Evolutionary conservation across 2,888 invertebrate species (phyloP), one percentile per base, ranked within the genome.

Genomic region (Sesamia inferens): DNA sequence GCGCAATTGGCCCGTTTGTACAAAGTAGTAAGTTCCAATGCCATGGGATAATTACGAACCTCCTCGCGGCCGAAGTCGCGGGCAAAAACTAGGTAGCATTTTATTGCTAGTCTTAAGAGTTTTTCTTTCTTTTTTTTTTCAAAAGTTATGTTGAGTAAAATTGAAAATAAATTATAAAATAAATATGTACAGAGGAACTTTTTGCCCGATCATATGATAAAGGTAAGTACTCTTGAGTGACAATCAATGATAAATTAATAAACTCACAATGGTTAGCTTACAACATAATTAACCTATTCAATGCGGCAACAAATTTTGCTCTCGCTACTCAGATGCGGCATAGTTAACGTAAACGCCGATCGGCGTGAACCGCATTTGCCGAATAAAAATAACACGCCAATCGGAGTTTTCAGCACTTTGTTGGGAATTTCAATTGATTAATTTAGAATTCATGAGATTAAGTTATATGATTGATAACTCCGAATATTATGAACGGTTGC

Each of bases 201-300:
- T 78, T 62, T 55, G 1, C 61, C 74, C 55, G 14, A 19, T 22
- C 55, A 47, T 48, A 44, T 47, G 39, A 22, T 62, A 71, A 19
- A 51, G 19, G 44, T 39, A 73, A 22, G 10, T 57, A 61, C 67
- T 31, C 31, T 76, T 62, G 67, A 66, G 58, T 62, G 66, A 75
- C 71, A 84, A 71, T 71, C 68, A 84, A 71, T 65, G 65, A 68
- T 47, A 58, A 48, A 74, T 24, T 24, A 54, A 73, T 63, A 66
- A 58, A 74, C 22, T 74, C 66, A 59, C 68, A 77, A 62, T 79
- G 58, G 5, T 51, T 74, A 65, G 44, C 62, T 84, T 59, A 70
- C 39, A 31, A 71, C 62, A 73, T 66, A 80, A 83, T 70, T 62
- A 31, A 31, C 31, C 31, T 3, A 31, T 1, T 31, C 31, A 31